These are phyloP conservation scores for Sinodicranocentrus sp. DNA, from an alignment of 2,888 invertebrate genomes.

Conservation along the genomic window DNA sequence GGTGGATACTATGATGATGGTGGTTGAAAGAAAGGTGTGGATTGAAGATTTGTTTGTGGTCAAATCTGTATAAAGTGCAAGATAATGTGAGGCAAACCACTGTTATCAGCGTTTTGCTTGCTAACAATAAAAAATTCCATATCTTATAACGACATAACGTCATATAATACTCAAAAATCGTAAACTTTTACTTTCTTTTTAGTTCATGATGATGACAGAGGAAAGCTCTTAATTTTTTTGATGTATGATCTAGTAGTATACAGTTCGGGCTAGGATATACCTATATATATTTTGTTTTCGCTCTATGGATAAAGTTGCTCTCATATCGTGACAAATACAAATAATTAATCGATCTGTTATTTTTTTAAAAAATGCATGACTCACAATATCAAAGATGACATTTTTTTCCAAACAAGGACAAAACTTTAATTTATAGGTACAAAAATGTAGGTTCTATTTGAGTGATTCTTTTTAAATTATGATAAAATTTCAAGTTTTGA, in stretches of 20 bases:
- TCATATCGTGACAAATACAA: neutral
- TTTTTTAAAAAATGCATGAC: no score
- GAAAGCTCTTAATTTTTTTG: neutral
- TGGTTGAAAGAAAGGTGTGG: constrained; percentile 5
- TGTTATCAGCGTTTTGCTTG: no score
- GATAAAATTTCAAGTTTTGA: no score
- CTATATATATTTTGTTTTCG: no score
- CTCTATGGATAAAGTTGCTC: no score
- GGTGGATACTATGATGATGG: neutral
- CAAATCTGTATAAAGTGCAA: no score
- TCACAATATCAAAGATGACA: no score
- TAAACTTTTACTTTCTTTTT: constrained; percentile 2
- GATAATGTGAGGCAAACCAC: no score
- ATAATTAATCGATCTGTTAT: constrained; percentile 1
- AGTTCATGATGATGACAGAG: neutral
- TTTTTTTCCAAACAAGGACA: neutral
- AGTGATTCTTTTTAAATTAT: no score
- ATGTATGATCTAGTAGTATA: neutral
- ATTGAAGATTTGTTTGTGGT: constrained; percentile 3
- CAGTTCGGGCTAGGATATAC: no score
- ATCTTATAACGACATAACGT: neutral
- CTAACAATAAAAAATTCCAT: neutral
- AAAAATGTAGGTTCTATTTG: no score
- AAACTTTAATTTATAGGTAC: no score
- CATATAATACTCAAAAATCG: neutral